Evolutionary conservation across 2,797 vertebrate genomes (phyloP).

Genomic region (Iguana delicatissima): DNA sequence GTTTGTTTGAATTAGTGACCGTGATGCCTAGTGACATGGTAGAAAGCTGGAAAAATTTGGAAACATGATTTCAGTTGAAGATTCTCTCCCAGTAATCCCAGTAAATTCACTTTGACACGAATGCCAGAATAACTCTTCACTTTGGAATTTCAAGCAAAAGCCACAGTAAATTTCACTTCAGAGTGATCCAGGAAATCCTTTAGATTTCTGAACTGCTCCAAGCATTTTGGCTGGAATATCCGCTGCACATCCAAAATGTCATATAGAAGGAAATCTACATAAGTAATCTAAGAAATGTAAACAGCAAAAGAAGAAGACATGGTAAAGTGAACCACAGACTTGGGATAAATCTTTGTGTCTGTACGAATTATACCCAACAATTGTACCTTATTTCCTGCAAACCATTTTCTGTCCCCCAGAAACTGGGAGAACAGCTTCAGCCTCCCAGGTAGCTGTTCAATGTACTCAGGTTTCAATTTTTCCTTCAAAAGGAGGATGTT

Average conservation of each 20-base stretch:
- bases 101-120: not conserved
- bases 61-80: not conserved
- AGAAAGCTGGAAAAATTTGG: not conserved
- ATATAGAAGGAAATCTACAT: conserved; percentile 89
- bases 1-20: not conserved
- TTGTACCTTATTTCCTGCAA: conserved; percentile 88
- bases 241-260: conserved; percentile 88
- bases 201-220: conserved; percentile 87
- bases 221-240: conserved; percentile 83
- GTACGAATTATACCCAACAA: not conserved
- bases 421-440: conserved; percentile 84
- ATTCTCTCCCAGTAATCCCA: no score
- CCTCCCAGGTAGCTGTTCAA: conserved; percentile 67
- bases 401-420: conserved; percentile 86
- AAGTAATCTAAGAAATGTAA: conserved; percentile 84
- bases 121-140: not conserved
- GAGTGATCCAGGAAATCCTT: conserved; percentile 84
- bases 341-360: not conserved
- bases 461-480: conserved; percentile 55
- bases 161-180: conserved; percentile 81
- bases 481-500: conserved; percentile 34
- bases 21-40: not conserved
- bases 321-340: not conserved
- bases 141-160: not conserved
- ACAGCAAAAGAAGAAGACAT: not conserved